A percentile compares a stretch with the other conserved stretches of the same genome.
phyloP scores from a whole-genome alignment of 2,888 invertebrate species.

The Drosophila mulleri region DNA sequence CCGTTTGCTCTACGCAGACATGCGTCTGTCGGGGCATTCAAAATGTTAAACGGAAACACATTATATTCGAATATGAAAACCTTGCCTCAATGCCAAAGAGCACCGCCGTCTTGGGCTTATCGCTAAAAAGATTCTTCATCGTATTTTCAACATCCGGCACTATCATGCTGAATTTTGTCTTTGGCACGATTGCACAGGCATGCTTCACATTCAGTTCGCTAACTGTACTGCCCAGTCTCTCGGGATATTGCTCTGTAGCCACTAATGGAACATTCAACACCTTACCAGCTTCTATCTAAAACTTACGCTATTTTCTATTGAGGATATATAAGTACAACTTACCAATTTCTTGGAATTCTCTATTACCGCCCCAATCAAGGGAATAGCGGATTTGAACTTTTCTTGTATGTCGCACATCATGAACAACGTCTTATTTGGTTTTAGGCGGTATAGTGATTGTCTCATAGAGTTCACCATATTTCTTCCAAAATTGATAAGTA shows the following conservation, averaged over 20 bases:
- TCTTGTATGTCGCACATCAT: conserved; percentile 94
- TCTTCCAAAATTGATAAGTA: not conserved
- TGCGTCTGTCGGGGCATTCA: conserved; percentile 87
- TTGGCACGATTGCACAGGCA: conserved; percentile 88
- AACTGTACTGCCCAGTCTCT: conserved; percentile 90
- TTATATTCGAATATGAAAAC: not conserved
- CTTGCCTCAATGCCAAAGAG: conserved; percentile 89
- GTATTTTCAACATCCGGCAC: conserved; percentile 88
- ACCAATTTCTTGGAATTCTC: conserved; percentile 89
- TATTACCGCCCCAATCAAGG: conserved; percentile 90
- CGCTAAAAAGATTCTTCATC: conserved; percentile 86
- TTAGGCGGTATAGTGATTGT: conserved; percentile 56
- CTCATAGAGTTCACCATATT: conserved; percentile 31
- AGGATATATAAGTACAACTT: not conserved
- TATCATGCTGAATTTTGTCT: conserved; percentile 92
- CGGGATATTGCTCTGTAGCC: conserved; percentile 90
- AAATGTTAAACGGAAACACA: not conserved
- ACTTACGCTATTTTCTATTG: not conserved
- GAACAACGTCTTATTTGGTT: conserved; percentile 88
- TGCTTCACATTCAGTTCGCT: conserved; percentile 88
- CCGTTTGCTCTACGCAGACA: conserved; percentile 92
- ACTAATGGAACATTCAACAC: conserved; percentile 89
- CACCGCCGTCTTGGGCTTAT: conserved; percentile 86
- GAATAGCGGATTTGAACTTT: conserved; percentile 90
- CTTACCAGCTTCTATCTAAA: conserved; percentile 88